Base-by-base conservation (phyloP, 1,140 invertebrate species). In the Hycleus phaleratus region DNA sequence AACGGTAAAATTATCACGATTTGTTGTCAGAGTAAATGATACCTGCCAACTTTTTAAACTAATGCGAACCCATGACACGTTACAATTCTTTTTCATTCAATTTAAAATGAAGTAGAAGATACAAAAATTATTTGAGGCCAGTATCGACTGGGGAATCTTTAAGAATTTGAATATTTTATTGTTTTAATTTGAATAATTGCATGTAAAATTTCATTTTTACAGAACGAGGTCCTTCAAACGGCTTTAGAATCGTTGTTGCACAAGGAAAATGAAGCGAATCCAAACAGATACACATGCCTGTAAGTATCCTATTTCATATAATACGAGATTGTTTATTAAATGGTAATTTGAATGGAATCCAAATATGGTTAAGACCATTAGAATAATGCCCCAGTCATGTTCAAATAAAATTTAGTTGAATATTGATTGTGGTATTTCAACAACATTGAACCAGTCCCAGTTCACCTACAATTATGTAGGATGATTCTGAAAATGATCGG, bases 191-290 rank as follows among this genome's bases (percentile, higher is more conserved):
- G 18, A 18, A 18, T 18, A 18, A 18, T 18, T 18, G 18, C 18
- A 18, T 18, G 18, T 18, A 18, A 1, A 32, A 54, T 42, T 56
- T 59, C 68, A 66, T 66, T 61, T 53, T 78, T 78, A 25, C 73
- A 80, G 78, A 79, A 79, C 56, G 77, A 77, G 67, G 73, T 73
- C 48, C 66, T 79, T 24, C 70, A 73, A 44, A 62, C 72, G 26
- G 78, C 77, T 55, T 62, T 80, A 58, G 68, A 68, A 43, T 67
- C 68, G 12, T 65, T 78, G 49, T 61, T 78, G 60, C 69, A 58
- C 45, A 73, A 72, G 60, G 71, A 67, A 53, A 60, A 69, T 26
- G 44, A 74, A 40, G 61, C 68, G 42, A 58, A 69, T 49, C 62
- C 62, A 44, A 26, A 49, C 42, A 63, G 38, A 59, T 71, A 70